phyloP scores from a whole-genome alignment of 2,888 invertebrate species.

The Deladenus siricidicola region DNA sequence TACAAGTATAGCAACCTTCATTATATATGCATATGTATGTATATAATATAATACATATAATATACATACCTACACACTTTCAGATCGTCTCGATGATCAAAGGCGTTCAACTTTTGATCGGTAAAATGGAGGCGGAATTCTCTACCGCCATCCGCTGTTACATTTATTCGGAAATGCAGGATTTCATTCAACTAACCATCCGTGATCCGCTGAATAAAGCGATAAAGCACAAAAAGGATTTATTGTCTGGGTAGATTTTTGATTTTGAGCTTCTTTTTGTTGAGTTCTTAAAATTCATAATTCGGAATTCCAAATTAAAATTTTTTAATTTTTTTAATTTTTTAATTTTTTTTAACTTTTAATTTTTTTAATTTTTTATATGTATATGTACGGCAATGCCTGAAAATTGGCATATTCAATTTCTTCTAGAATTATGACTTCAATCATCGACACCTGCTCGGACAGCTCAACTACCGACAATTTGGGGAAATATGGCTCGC shows the following conservation, averaged over 20 bases:
- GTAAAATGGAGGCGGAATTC: conserved; percentile 92
- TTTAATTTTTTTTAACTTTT: no score
- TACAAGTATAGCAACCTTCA: no score
- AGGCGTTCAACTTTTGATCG: conserved; percentile 89
- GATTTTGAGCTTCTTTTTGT: background rate
- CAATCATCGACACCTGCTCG: conserved; percentile 90
- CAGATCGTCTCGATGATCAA: conserved; percentile 87
- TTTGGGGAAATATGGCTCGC: conserved; percentile 18
- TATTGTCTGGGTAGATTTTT: conserved; percentile 61
- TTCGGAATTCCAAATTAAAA: background rate
- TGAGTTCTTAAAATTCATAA: background rate
- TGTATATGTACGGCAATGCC: no score
- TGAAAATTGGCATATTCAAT: no score
- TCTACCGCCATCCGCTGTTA: conserved; percentile 79
- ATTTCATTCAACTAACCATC: conserved; percentile 80
- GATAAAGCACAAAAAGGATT: conserved; percentile 91
- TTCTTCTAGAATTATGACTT: conserved; percentile 81
- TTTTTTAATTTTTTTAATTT: conserved; percentile 6
- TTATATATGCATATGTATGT: no score
- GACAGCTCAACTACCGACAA: conserved; percentile 79
- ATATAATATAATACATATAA: no score
- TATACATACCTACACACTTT: background rate
- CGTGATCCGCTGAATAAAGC: conserved; percentile 89
- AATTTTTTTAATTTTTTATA: conserved; percentile 5
- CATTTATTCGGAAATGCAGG: conserved; percentile 87